These are phyloP conservation scores for Illadopsis cleaveri DNA, from an alignment of 2,113 vertebrate genomes.

Conservation along the genomic window DNA sequence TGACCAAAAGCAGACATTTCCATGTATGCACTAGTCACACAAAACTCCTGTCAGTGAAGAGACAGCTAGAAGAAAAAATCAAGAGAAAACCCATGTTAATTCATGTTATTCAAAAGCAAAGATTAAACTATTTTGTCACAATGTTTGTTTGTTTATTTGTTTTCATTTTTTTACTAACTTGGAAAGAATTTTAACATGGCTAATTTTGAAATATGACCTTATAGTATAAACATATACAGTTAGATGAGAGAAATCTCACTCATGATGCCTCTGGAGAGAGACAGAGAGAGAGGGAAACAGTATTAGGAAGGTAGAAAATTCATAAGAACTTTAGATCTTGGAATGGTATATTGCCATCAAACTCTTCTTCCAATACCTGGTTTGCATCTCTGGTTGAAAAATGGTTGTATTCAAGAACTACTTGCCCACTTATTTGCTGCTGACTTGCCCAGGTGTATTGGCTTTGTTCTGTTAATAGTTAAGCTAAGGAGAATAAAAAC, in stretches of 20 bases:
- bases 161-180: not conserved
- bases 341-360: not conserved
- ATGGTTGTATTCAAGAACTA: not conserved
- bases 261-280: not conserved
- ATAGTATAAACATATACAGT: not conserved
- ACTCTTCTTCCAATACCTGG: not conserved
- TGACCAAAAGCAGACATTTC: not conserved
- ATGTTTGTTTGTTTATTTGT: not conserved
- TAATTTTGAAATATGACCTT: not conserved
- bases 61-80: not conserved
- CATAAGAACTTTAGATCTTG: not conserved
- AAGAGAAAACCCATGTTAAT: not conserved
- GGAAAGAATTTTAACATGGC: not conserved
- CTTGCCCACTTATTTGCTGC: not conserved
- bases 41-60: not conserved
- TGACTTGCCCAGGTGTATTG: not conserved
- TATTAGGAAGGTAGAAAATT: not conserved
- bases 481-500: not conserved
- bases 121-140: not conserved
- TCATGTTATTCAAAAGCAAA: not conserved
- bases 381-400: not conserved
- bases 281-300: not conserved
- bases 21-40: not conserved
- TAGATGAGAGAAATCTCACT: not conserved
- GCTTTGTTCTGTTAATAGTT: not conserved